Percentiles rank a stretch among this genome's conserved stretches.
Conservation (phyloP, 2,888 invertebrate genomes). For the Lamellibrachia columna region DNA sequence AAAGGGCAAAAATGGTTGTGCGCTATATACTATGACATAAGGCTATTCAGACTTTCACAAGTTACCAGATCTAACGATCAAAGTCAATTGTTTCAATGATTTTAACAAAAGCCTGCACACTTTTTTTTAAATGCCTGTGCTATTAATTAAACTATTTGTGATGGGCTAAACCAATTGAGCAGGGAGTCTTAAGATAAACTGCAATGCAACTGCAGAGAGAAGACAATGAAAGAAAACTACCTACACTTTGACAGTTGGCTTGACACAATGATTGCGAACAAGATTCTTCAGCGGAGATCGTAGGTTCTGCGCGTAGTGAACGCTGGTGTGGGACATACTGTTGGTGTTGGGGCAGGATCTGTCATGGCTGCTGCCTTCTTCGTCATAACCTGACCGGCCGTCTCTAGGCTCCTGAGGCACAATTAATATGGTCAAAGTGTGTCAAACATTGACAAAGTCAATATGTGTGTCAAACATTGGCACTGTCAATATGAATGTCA, state of each 20-base stretch:
- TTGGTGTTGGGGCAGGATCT: conserved; percentile 87
- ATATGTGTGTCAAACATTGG: not conserved
- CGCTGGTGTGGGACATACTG: conserved; percentile 76
- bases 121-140: no score
- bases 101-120: no score
- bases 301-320: conserved; percentile 74
- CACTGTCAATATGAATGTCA: not conserved
- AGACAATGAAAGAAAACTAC: not conserved
- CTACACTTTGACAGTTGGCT: conserved; percentile 53
- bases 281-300: conserved; percentile 85
- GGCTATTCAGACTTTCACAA: no score
- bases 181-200: no score
- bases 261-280: conserved; percentile 83
- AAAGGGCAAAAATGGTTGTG: no score
- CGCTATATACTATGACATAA: no score
- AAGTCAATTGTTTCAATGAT: no score
- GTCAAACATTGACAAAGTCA: not conserved
- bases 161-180: no score
- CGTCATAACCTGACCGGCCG: conserved; percentile 30
- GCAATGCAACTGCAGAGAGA: not conserved
- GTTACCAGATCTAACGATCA: no score
- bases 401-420: not conserved
- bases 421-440: not conserved
- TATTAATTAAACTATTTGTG: no score
- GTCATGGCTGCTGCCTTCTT: conserved; percentile 62